phyloP scores from a whole-genome alignment of 2,888 invertebrate species.

The Campaea margaritaria region DNA sequence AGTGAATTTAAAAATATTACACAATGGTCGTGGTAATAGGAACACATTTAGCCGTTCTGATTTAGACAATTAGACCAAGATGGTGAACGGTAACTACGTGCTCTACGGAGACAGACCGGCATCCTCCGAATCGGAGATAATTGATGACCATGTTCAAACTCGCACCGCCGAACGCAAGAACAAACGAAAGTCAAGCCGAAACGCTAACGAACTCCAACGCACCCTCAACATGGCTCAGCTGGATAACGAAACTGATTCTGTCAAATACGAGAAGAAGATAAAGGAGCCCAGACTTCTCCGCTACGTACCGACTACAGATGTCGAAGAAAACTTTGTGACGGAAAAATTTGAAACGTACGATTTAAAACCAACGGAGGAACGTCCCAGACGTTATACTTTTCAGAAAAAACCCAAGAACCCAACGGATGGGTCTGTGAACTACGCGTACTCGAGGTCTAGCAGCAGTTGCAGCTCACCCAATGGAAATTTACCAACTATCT shows the following conservation, averaged over 20 bases:
- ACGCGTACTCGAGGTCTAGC: slow-evolving; percentile 76
- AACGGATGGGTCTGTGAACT: slow-evolving; percentile 75
- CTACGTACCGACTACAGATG: slow-evolving; percentile 75
- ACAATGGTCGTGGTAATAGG: slow-evolving; percentile 54
- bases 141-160: slow-evolving; percentile 75
- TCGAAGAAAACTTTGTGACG: slow-evolving; percentile 72
- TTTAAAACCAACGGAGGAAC: slow-evolving; percentile 68
- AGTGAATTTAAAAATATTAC: slow-evolving; percentile 44
- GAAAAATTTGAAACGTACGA: slow-evolving; percentile 80
- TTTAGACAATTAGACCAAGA: slow-evolving; percentile 51
- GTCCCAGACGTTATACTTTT: slow-evolving; percentile 70
- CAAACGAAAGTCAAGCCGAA: slow-evolving; percentile 67
- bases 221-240: slow-evolving; percentile 68
- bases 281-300: slow-evolving; percentile 75
- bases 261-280: slow-evolving; percentile 77
- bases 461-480: slow-evolving; percentile 79
- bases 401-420: slow-evolving; percentile 78
- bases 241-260: slow-evolving; percentile 78
- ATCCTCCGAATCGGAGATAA: slow-evolving; percentile 75
- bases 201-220: slow-evolving; percentile 71
- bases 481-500: slow-evolving; percentile 76
- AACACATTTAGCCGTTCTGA: slow-evolving; percentile 39
- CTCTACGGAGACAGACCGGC: slow-evolving; percentile 74
- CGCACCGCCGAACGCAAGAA: slow-evolving; percentile 69
- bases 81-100: slow-evolving; percentile 82